Evolutionary conservation across 2,797 vertebrate species (phyloP).

Genomic region (Choloepus didactylus): DNA sequence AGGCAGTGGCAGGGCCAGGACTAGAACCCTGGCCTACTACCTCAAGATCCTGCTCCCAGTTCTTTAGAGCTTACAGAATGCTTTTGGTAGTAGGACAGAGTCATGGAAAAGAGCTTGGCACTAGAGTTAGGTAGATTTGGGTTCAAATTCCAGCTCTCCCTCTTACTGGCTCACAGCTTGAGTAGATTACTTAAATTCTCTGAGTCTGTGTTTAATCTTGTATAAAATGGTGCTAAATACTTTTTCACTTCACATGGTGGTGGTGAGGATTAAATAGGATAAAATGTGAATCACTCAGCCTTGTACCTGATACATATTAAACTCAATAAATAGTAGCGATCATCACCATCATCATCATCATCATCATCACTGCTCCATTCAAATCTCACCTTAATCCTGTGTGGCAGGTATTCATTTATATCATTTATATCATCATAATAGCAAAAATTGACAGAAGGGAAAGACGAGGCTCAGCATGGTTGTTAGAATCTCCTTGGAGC

Average conservation of each 20-base stretch:
- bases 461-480: accelerated
- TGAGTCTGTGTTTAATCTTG: slow-evolving; percentile 30
- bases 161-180: neutral
- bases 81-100: neutral
- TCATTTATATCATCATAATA: neutral
- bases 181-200: neutral
- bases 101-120: neutral
- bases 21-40: neutral
- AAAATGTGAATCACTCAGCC: neutral
- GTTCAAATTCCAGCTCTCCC: neutral
- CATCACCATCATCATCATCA: neutral
- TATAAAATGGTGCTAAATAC: neutral
- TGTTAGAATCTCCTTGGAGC: neutral
- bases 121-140: neutral
- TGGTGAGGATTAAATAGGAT: neutral
- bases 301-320: neutral
- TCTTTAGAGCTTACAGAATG: neutral
- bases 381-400: neutral
- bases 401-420: neutral
- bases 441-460: neutral
- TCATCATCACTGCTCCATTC: neutral
- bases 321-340: neutral
- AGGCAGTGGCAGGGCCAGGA: neutral
- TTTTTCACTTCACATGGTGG: neutral
- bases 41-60: neutral